phyloP scores from a whole-genome alignment of 2,113 vertebrate species.

The Platycercus adscitus region DNA sequence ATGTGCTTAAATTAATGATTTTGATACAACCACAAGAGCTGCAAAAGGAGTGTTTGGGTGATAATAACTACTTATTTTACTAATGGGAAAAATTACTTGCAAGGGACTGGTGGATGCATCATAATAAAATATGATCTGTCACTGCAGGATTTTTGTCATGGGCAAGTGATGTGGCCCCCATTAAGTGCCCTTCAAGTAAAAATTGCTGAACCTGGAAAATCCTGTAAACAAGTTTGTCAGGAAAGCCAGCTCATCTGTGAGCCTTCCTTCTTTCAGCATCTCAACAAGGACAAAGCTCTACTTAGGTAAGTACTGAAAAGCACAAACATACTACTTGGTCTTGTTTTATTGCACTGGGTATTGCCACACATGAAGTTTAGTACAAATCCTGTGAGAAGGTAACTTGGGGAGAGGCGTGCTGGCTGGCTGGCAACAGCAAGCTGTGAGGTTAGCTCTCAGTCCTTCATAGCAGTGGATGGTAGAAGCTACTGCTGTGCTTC shows the following conservation, averaged over 20 bases:
- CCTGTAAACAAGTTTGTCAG: constrained; percentile 97
- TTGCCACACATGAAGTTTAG: background rate
- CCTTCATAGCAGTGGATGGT: background rate
- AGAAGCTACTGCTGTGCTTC: background rate
- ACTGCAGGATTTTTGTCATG: constrained; percentile 95
- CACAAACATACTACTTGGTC: background rate
- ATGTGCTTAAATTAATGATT: background rate
- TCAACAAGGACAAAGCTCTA: constrained; percentile 96
- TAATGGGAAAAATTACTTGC: background rate
- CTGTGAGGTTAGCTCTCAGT: background rate
- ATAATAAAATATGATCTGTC: background rate
- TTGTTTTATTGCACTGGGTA: background rate
- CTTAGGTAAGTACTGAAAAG: constrained; percentile 75
- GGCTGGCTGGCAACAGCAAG: background rate
- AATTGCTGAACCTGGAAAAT: constrained; percentile 85
- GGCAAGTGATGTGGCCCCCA: constrained; percentile 98
- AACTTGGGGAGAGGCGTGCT: background rate
- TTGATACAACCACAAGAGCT: background rate
- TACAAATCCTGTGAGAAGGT: background rate
- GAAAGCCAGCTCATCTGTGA: constrained; percentile 97
- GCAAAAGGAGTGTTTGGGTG: background rate
- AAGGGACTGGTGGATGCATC: background rate
- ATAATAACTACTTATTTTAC: background rate
- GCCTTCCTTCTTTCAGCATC: constrained; percentile 98
- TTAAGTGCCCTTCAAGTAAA: constrained; percentile 93